A percentile compares a stretch with the other conserved stretches of the same genome.
Evolutionary conservation across 2,797 vertebrate species (phyloP).

Genomic region (Podarcis lilfordi): DNA sequence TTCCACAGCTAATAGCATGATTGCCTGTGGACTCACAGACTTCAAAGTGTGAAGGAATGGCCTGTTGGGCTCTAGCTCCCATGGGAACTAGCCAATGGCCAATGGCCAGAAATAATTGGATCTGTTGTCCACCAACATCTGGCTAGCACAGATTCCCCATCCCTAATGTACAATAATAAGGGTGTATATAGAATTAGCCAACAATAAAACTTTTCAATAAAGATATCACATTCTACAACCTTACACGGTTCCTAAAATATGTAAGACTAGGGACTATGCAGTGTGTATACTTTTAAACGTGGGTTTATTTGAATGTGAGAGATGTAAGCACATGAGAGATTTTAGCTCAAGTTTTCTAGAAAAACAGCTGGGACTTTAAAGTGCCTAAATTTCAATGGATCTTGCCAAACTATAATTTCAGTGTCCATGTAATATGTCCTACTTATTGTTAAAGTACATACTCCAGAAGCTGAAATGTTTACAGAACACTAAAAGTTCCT

Average conservation of each 20-base stretch:
- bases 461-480: conserved; percentile 58
- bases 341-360: background rate
- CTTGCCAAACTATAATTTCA: background rate
- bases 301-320: background rate
- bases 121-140: too few species aligned
- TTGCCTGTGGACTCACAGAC: too few species aligned
- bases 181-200: too few species aligned
- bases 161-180: too few species aligned
- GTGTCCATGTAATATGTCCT: background rate
- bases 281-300: background rate
- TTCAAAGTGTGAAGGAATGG: too few species aligned
- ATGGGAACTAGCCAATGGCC: too few species aligned
- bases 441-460: conserved; percentile 62
- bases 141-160: too few species aligned
- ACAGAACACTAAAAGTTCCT: conserved; percentile 58
- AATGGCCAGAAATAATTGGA: too few species aligned
- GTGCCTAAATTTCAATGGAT: background rate
- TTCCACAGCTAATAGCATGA: too few species aligned
- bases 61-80: too few species aligned
- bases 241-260: background rate
- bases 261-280: background rate
- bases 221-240: background rate
- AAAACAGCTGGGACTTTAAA: background rate
- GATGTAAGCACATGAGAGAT: background rate
- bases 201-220: too few species aligned